Evolutionary conservation across 1,140 invertebrate genomes (phyloP).

Genomic region (Drosophila sturtevanti): DNA sequence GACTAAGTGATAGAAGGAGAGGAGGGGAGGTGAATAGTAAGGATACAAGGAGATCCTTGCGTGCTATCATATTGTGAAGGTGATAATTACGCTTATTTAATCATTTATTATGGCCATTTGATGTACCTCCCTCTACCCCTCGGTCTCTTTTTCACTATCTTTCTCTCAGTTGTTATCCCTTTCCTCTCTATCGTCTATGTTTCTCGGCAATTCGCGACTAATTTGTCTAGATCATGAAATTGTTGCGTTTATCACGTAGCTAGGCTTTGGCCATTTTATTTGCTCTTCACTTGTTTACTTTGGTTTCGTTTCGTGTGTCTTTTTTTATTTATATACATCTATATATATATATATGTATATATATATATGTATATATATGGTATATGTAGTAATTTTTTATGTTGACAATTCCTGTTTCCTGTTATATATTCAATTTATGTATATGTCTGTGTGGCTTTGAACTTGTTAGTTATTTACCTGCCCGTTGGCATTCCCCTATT

Average conservation of each 20-base stretch:
- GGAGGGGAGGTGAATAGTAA: not conserved
- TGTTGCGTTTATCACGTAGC: slow-evolving; percentile 73
- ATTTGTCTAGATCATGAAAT: slow-evolving; percentile 72
- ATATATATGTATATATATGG: too few relatives aligned
- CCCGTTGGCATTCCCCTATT: not conserved
- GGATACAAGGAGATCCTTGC: slow-evolving; percentile 24
- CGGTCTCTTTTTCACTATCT: too few relatives aligned
- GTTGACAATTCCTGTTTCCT: slow-evolving; percentile 4
- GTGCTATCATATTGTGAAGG: slow-evolving; percentile 56
- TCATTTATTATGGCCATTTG: slow-evolving; percentile 73
- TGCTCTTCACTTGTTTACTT: slow-evolving; percentile 33
- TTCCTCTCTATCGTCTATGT: not conserved
- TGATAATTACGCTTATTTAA: slow-evolving; percentile 81
- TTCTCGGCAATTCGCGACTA: slow-evolving; percentile 58
- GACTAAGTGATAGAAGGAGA: not conserved
- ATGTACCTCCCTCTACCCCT: slow-evolving; percentile 17
- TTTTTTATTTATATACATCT: too few relatives aligned
- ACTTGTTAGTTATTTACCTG: slow-evolving; percentile 8
- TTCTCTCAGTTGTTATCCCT: not conserved
- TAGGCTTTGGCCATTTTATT: slow-evolving; percentile 32
- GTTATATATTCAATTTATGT: too few relatives aligned
- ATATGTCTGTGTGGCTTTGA: slow-evolving; percentile 23
- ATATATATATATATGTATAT: not conserved
- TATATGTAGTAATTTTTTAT: too few relatives aligned
- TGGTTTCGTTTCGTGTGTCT: slow-evolving; percentile 4